Base-by-base conservation (phyloP, 1,140 invertebrate species). In the Anoplolepis gracilipes region DNA sequence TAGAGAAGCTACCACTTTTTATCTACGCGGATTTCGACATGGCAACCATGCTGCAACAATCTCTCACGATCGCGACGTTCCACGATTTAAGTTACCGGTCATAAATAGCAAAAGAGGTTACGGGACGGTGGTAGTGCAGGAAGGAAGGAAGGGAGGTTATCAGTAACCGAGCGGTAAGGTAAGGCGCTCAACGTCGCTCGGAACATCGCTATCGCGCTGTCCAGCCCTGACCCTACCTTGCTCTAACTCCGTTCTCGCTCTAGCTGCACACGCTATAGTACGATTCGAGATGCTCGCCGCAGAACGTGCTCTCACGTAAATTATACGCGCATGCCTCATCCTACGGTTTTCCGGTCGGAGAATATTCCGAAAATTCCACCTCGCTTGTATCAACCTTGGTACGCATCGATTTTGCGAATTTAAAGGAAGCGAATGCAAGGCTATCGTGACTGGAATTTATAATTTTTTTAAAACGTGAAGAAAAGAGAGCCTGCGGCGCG, bases 31-130 rank as follows among this genome's bases (percentile, higher is more conserved):
- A 72, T 81, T 81, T 70, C 19, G 25, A 1, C 59, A 4, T 8
- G 19, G 25, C n/a, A 13, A 39, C 36, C 33, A 85, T 72, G 85
- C 81, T 64, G 77, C 53, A 62, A 82, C 90, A 90, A 92, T 93
- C 90, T 92, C 87, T 89, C 86, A 75, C 75, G 81, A 64, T 91
- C 81, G 61, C 79, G 85, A 85, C 86, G 75, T 92, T 91, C 88
- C 87, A 85, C 85, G 92, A 91, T 92, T 87, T 90, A 92, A 92
- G 90, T 93, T 91, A 89, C 87, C 81, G 88, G 88, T 90, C 88
- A 92, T 94, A 94, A 94, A 94, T 94, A 94, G 89, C 72, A 84
- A 88, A 90, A 91, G 90, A 85, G 86, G 87, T 85, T 89, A 73
- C 79, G 73, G 73, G 73, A 69, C 73, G 82, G 77, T 61, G 86